A percentile compares a stretch with the other conserved stretches of the same genome.
Evolutionary conservation across 1,140 invertebrate species (phyloP).

Genomic region (Globodera rostochiensis): DNA sequence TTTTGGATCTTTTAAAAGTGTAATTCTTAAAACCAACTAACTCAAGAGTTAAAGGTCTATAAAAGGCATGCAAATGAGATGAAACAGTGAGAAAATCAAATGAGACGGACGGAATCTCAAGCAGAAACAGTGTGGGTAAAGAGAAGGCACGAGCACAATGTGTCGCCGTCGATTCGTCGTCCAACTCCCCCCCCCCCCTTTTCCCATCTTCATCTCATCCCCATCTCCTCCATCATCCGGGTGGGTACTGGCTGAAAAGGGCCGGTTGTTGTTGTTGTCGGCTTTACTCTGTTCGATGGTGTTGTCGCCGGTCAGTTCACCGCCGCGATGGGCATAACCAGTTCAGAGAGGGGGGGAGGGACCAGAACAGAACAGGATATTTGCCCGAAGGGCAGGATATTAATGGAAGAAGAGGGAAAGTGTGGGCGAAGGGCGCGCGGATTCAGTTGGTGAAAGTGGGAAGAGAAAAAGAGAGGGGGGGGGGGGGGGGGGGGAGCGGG

Average conservation of each 20-base stretch:
- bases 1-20: too few relatives aligned
- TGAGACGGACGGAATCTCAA: background rate
- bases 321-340: slow-evolving; percentile 2
- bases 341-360: background rate
- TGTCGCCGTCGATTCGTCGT: background rate
- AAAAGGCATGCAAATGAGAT: background rate
- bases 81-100: background rate
- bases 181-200: background rate
- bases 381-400: background rate
- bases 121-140: background rate
- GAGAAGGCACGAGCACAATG: background rate
- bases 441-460: background rate
- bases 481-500: too few relatives aligned
- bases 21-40: too few relatives aligned
- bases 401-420: slow-evolving; percentile 14
- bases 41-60: background rate
- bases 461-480: background rate
- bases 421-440: background rate
- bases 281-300: background rate
- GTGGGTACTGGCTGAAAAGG: background rate
- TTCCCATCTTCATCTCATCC: too few relatives aligned
- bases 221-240: background rate
- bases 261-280: slow-evolving; percentile 11
- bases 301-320: background rate
- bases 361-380: slow-evolving; percentile 21